Evolutionary conservation across 2,797 vertebrate species (phyloP).

Genomic region (Sphaeramia orbicularis): DNA sequence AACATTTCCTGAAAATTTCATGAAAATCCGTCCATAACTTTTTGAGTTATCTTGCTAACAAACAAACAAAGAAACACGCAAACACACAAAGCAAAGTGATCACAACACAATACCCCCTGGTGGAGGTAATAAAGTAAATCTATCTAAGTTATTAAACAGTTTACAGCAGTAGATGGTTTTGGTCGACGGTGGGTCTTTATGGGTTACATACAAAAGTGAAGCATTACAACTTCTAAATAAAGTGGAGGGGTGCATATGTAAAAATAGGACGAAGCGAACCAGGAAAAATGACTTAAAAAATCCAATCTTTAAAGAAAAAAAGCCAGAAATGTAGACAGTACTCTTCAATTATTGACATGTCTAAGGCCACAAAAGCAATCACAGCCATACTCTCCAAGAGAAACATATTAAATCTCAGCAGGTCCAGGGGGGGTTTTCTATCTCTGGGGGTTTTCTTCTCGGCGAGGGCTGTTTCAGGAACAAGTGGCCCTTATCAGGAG

Average conservation of each 20-base stretch:
- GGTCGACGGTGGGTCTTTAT: no score
- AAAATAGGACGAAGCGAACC: slow-evolving; percentile 5
- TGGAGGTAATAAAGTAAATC: no score
- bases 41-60: no score
- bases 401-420: slow-evolving; percentile 54
- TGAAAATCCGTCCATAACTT: no score
- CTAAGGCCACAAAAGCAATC: slow-evolving; percentile 54
- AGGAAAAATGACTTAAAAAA: background rate
- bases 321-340: background rate
- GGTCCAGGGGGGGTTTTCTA: slow-evolving; percentile 41
- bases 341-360: slow-evolving; percentile 37
- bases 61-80: no score
- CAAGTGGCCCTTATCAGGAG: slow-evolving; percentile 76
- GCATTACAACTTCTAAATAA: background rate
- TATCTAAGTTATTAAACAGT: no score
- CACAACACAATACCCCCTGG: no score
- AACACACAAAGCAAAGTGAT: no score
- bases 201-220: no score
- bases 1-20: no score
- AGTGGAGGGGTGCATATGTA: background rate
- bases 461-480: slow-evolving; percentile 53
- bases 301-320: slow-evolving; percentile 14
- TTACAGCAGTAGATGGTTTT: no score
- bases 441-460: slow-evolving; percentile 51
- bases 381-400: slow-evolving; percentile 31